Base-by-base conservation (phyloP, 2,113 vertebrate species). In the Trachemys scripta region DNA sequence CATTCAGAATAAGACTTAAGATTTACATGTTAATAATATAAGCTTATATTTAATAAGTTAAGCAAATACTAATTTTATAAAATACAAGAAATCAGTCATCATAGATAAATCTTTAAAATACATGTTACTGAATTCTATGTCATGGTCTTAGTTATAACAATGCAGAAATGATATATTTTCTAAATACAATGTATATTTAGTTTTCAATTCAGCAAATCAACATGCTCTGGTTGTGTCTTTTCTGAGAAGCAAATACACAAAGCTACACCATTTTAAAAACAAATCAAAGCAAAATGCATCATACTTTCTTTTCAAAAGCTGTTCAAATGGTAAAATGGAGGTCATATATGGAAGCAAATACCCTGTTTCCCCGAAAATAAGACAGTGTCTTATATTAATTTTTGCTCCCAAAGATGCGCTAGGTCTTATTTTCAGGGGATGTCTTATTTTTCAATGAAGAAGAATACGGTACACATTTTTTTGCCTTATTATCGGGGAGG, bases 21-120 rank as follows among this genome's bases (percentile, higher is more conserved):
- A 97, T 97, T 97, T 97, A 97, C 97, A 94, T 91, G 89, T 97
- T 97, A 97, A 97, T 97, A 97, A 97, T 59, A 94, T 93, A 24
- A 0, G 81, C 47, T 90, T 97, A 91, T 93, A 94, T 97, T 97
- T 96, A 96, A 95, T 97, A 96, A 96, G 50, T 97, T 97, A 97
- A 96, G 93, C 94, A 96, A 81, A 96, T 65, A 97, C 95, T 92
- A 82, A 81, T 91, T 97, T 94, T 90, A 79, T 38, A 94, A 94
- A 95, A 95, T 88, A 86, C 93, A 96, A 96, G 82, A 54, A 88
- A 93, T 91, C 96, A 90, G 83, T 90, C 85, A 86, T 35, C 89
- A 94, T 47, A 94, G 50, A 97, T 93, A 95, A 96, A 95, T 93
- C 91, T 95, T 79, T 88, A 81, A 87, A 93, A 93, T 84, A 94